Percentiles rank a stretch among this genome's conserved stretches.
These are phyloP conservation scores for Hedychridium roseum DNA, from an alignment of 2,888 invertebrate genomes.

Conservation along the genomic window DNA sequence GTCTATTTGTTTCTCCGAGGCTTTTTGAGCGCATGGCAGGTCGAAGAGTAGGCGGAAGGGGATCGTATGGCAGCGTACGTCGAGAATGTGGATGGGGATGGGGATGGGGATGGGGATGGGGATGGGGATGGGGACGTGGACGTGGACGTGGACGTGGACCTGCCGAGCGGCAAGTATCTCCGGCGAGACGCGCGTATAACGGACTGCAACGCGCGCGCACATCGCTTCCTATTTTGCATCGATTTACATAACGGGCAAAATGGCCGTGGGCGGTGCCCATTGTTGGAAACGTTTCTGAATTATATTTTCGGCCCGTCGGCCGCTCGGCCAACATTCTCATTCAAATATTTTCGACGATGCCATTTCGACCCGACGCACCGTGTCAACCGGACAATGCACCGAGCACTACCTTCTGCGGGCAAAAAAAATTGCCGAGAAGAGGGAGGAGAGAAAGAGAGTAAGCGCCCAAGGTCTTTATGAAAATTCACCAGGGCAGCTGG, in stretches of 20 bases:
- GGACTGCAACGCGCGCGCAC: neutral
- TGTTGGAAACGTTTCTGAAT: constrained; percentile 56
- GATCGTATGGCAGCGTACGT: no score
- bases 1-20: no score
- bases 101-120: no score
- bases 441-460: neutral
- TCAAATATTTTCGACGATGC: constrained; percentile 56
- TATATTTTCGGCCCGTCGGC: constrained; percentile 44
- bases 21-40: no score
- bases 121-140: no score
- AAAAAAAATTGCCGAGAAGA: neutral
- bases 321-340: constrained; percentile 45
- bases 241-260: constrained; percentile 62
- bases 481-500: no score
- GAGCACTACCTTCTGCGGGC: neutral
- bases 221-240: constrained; percentile 53
- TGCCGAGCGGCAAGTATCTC: no score
- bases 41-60: no score
- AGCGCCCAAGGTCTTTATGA: neutral
- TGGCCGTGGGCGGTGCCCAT: constrained; percentile 39
- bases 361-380: constrained; percentile 41
- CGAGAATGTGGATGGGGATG: no score
- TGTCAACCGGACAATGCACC: constrained; percentile 39
- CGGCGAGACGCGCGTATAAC: constrained; percentile 6
- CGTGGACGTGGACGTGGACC: no score